Evolutionary conservation across 2,113 vertebrate species (phyloP), one percentile per base, ranked within the genome.

Genomic region (Toxostoma redivivum): DNA sequence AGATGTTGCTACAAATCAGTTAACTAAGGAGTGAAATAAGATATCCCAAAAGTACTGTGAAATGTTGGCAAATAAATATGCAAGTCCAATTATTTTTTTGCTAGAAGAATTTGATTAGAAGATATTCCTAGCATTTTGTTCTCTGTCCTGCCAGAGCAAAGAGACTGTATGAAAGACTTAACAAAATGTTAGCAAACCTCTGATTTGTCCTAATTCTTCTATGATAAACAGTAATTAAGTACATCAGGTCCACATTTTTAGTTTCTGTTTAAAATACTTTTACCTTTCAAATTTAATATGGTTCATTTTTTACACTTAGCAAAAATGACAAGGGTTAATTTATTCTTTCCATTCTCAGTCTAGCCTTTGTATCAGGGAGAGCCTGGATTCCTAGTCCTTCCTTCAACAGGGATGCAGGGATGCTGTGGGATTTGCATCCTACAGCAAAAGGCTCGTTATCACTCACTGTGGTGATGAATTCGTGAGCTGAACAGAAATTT

Each of bases 381-480:
- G n/a, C 1, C 1, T 37, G n/a, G 37, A 65, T 93, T 72, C 70
- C 81, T 53, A 7, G 66, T 40, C 8, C 45, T 31, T 89, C 22
- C 57, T 86, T 64, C 73, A 65, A 24, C 62, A 76, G 58, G 37
- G 25, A 48, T 50, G 51, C 13, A 66, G 44, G 31, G 33, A 51
- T 27, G 37, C 37, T 67, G 72, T 19, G 69, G 62, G 65, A 94
- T 48, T 65, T 66, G 30, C 62, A 79, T 81, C 86, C 69, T 65
- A 14, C 81, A 81, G 91, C 57, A 81, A 58, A 84, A 91, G 25
- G 70, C 66, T 95, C 70, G 61, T 91, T 94, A 94, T 79, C 89
- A 27, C 84, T 80, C 89, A 54, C 77, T 61, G 69, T 67, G 67
- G 64, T 78, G 74, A 83, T 83, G 92, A 61, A 81, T 87, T 91